Evolutionary conservation across 2,113 vertebrate species (phyloP), one percentile per base, ranked within the genome.

Genomic region (Anseranas semipalmata): DNA sequence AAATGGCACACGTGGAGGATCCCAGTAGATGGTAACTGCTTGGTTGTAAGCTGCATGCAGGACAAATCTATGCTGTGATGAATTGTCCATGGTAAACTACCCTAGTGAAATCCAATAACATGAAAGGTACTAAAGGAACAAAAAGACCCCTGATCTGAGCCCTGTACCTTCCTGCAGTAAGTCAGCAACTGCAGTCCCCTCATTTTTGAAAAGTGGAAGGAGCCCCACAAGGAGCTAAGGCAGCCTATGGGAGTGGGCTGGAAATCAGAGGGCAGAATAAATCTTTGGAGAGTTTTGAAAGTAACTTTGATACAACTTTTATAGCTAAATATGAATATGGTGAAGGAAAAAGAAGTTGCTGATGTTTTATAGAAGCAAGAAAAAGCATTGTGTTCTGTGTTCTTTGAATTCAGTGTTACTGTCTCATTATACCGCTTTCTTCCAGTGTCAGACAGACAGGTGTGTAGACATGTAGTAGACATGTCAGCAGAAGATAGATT

Each of bases 241-340:
- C 37, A 63, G 46, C 46, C 32, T 1, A 1, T 6, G 43, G 30
- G 28, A 65, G 19, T 4, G 39, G 28, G 59, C 25, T 85, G 65
- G 52, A 50, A 30, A 19, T 39, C 33, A 39, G 17, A 82, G 84
- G 41, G 14, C 18, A 59, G 52, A 45, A 56, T 80, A 72, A 84
- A 32, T 75, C 71, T 80, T 52, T 58, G 58, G 72, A 90, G 72
- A 90, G 58, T 89, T 96, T 93, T 95, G 94, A 90, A 35, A 89
- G 87, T 81, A 88, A 92, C 52, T 84, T 78, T 32, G 71, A 94
- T 77, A 71, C 27, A 27, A 53, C 43, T 39, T 91, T 72, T 82
- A 56, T 60, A 95, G 85, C 60, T 76, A 74, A 90, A 37, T 95
- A 88, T 76, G 66, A 91, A 94, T 62, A 78, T 89, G 50, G 75